Evolutionary conservation across 2,888 invertebrate species (phyloP), one percentile per base, ranked within the genome.

Genomic region (Drosophila cognata): DNA sequence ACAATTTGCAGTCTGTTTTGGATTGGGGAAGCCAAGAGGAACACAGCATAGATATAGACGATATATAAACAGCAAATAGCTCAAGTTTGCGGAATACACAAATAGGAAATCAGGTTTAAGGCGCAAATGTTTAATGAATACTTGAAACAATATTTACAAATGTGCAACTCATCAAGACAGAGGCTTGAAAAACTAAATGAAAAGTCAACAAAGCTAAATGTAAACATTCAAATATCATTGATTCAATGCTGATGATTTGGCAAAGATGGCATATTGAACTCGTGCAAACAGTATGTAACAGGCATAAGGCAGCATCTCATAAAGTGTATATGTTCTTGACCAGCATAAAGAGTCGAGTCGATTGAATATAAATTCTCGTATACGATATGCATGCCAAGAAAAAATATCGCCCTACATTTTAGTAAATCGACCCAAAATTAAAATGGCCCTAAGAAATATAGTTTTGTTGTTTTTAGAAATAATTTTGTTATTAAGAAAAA

Each of bases 101-200:
- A 33, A 71, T 43, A 31, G 58, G 16, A 13, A 16, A 53, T 77
- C 65, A 60, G 57, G 55, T 66, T 66, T 43, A 41, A 52, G 65
- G 52, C 48, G 58, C 58, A 46, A 56, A 18, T 75, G 36, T 62
- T 77, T 71, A 50, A 61, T 60, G 48, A 77, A 60, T 66, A 60
- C 56, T 56, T 43, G 36, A 50, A 35, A 13, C 50, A 73, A 65
- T 80, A 77, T 80, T 77, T 71, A 71, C 77, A 18, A 50, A 25
- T 41, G 74, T 55, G 38, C 33, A 57, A 56, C 38, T 69, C 31
- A 56, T 28, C 28, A 50, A 28, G 28, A 5, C 16, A 8, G 18
- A 10, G 2, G 33, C 16, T 25, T 18, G 35, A 36, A 25, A 18
- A 55, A 55, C 18, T 41, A 29, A 46, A 68, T 38, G 56, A n/a